A percentile compares a stretch with the other conserved stretches of the same genome.
phyloP scores from a whole-genome alignment of 1,140 invertebrate genomes.

The Bombus balteatus region DNA sequence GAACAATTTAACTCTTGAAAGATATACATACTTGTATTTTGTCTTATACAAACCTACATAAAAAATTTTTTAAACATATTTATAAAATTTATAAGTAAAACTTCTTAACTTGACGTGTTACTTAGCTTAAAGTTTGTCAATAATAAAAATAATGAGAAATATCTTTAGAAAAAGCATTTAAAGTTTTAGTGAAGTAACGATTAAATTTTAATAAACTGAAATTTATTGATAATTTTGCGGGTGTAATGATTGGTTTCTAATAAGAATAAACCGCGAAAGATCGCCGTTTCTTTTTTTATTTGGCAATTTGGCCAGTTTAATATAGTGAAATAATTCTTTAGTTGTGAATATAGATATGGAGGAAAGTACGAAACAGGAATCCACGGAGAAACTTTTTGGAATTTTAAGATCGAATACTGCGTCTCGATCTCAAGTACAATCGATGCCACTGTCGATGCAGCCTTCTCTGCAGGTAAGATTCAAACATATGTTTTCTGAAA shows the following conservation, averaged over 20 bases:
- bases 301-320: no score
- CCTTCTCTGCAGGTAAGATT: slow-evolving; percentile 2
- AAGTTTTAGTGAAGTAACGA: neutral
- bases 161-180: neutral
- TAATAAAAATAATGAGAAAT: neutral
- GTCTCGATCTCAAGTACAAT: neutral
- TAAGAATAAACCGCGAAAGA: neutral
- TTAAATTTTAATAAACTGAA: neutral
- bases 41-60: no score
- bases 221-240: slow-evolving; percentile 9
- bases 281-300: neutral
- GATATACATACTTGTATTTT: no score
- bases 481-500: neutral
- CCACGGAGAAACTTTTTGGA: neutral
- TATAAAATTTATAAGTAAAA: no score
- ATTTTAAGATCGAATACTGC: slow-evolving; percentile 13
- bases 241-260: neutral
- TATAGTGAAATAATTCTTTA: no score
- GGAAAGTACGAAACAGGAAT: no score
- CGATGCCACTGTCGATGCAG: neutral
- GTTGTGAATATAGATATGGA: neutral
- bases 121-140: neutral
- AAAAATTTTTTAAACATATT: no score
- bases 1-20: no score
- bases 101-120: no score